Percentiles rank a stretch among this genome's conserved stretches.
These are phyloP conservation scores for Tribolium freemani DNA, from an alignment of 2,888 invertebrate species.

Conservation along the genomic window DNA sequence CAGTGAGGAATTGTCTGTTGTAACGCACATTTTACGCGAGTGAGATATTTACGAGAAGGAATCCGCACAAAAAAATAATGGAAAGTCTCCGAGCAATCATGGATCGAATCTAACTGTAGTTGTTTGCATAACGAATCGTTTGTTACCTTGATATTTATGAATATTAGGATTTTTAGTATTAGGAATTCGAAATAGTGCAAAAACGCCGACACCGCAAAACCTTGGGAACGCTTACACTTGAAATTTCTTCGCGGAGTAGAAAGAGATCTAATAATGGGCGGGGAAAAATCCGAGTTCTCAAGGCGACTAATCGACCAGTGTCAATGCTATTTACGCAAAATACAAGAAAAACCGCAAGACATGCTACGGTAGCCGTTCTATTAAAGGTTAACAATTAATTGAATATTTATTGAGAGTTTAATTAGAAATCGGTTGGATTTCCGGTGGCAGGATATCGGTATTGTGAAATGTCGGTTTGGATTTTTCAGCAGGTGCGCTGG, in stretches of 20 bases:
- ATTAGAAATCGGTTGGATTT: slow-evolving; percentile 28
- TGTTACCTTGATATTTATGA: slow-evolving; percentile 41
- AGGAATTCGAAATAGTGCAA: slow-evolving; percentile 32
- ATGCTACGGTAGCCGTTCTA: slow-evolving; percentile 28
- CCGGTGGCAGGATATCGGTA: slow-evolving; percentile 11
- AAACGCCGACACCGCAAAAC: slow-evolving; percentile 38
- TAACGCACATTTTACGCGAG: slow-evolving; percentile 15
- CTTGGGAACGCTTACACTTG: slow-evolving; percentile 38
- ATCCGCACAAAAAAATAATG: slow-evolving; percentile 15
- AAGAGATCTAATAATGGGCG: slow-evolving; percentile 1
- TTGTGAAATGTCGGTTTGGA: slow-evolving; percentile 23
- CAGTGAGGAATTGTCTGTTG: background rate
- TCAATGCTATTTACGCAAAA: slow-evolving; percentile 43
- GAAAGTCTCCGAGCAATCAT: slow-evolving; percentile 6
- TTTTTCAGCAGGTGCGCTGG: slow-evolving; percentile 10
- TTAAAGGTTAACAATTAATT: slow-evolving; percentile 35
- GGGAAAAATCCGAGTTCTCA: slow-evolving; percentile 27
- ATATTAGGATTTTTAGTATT: slow-evolving; percentile 37
- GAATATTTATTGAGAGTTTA: slow-evolving; percentile 24
- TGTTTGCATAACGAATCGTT: slow-evolving; percentile 37
- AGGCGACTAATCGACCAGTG: slow-evolving; percentile 40
- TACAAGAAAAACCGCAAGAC: slow-evolving; percentile 28
- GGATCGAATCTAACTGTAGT: slow-evolving; percentile 32
- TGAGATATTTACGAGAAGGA: slow-evolving; percentile 19
- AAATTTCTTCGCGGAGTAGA: slow-evolving; percentile 30